A percentile compares a stretch with the other conserved stretches of the same genome.
Conservation (phyloP, 2,797 vertebrate genomes). For the Phalloptychus januarius region DNA sequence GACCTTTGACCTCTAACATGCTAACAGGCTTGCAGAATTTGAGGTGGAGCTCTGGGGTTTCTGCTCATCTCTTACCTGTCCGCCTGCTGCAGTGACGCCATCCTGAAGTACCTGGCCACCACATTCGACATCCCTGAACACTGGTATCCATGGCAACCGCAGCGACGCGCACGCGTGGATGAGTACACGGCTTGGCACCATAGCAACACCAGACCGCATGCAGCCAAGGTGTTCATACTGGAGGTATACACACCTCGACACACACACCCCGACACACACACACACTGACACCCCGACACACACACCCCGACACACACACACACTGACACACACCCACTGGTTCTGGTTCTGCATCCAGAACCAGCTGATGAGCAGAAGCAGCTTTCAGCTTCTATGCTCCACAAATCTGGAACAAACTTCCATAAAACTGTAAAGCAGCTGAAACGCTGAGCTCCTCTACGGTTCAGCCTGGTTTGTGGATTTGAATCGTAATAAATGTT, state of each 20-base stretch:
- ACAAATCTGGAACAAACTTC: no score
- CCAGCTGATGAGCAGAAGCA: no score
- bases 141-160: conserved; percentile 79
- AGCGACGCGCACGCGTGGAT: conserved; percentile 75
- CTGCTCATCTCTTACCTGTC: neutral
- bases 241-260: conserved; percentile 66
- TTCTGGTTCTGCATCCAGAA: no score
- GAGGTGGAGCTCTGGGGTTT: neutral
- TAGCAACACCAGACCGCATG: conserved; percentile 68
- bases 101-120: conserved; percentile 78
- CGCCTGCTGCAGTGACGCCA: conserved; percentile 72
- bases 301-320: no score
- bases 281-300: no score
- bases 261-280: no score
- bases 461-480: no score
- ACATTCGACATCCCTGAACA: conserved; percentile 65
- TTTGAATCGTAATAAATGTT: no score
- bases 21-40: neutral
- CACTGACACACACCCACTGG: no score
- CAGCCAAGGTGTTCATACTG: conserved; percentile 74
- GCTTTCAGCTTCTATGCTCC: no score
- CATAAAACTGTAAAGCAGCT: no score
- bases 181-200: conserved; percentile 84
- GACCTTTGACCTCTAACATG: neutral
- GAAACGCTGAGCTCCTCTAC: no score